Conservation (phyloP, 2,888 invertebrate species). For the Allygus modestus region DNA sequence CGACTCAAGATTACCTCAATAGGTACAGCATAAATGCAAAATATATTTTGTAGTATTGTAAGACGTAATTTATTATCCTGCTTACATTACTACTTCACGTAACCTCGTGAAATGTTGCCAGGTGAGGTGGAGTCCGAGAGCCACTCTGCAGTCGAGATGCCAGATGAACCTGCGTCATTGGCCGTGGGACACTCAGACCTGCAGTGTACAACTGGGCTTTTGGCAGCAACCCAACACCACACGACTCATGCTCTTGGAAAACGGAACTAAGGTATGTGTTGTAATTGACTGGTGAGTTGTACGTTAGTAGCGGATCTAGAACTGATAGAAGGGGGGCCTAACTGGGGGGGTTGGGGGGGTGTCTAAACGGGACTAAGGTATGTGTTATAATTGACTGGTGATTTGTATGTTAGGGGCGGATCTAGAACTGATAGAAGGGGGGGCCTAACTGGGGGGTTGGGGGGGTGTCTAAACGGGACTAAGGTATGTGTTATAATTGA, state of each 20-base stretch:
- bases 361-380: slow-evolving; percentile 37
- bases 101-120: too few species aligned
- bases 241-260: slow-evolving; percentile 50
- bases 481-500: slow-evolving; percentile 1
- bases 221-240: slow-evolving; percentile 70
- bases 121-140: slow-evolving; percentile 73
- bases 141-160: slow-evolving; percentile 73
- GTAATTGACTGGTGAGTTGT: neutral
- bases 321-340: too few species aligned
- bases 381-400: neutral
- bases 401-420: too few species aligned
- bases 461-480: slow-evolving; percentile 33
- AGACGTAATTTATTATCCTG: too few species aligned
- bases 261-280: slow-evolving; percentile 23
- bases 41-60: too few species aligned
- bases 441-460: too few species aligned
- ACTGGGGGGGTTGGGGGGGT: too few species aligned
- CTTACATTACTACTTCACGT: too few species aligned
- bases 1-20: too few species aligned
- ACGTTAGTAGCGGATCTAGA: too few species aligned
- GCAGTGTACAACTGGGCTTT: slow-evolving; percentile 74
- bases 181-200: slow-evolving; percentile 75
- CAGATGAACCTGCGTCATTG: slow-evolving; percentile 73
- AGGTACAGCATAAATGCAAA: too few species aligned
- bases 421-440: too few species aligned